Base-by-base conservation (phyloP, 2,888 invertebrate genomes). In the Sphinx pinastri region DNA sequence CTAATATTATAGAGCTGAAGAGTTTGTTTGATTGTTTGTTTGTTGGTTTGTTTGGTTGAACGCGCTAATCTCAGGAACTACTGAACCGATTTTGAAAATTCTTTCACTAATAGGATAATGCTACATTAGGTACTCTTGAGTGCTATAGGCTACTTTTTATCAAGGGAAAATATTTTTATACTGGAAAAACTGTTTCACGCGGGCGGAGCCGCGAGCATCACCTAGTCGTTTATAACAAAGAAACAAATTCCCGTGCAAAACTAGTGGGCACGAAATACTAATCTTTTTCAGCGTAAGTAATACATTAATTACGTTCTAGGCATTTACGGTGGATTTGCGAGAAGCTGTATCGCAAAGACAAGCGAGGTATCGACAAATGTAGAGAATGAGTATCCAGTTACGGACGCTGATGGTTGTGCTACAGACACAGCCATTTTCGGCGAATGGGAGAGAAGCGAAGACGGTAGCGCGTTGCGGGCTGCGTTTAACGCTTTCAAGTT, bases 401-500 rank as follows among this genome's bases (percentile, higher is more conserved):
- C 98, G 0, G 98, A 99, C 87, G 98, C 98, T 81, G 97, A 98
- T 81, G 98, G 98, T 68, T 98, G 98, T 86, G 98, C 98, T 57
- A 98, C 98, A 0, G 98, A 98, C 91, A 97, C 98, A 38, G 96
- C 97, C 57, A 98, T 98, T 84, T 98, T 98, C 83, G 98, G 98
- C 55, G 98, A 98, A 86, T 98, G 98, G 98, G 97, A 98, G 78
- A 97, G 98, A 82, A 97, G 97, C 84, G 95, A 97, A 25, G 98
- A 98, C 73, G 97, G 97, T 68, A 98, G 98, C 86, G 96, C 97
- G 25, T 91, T 99, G 69, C 94, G 97, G 84, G 98, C 98, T 75
- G 96, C 97, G 79, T 98, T 99, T 90, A 98, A 98, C 86, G 98
- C 98, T 4, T 98, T 98, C 89, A 98, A 98, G 86, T 99, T 98